These are phyloP conservation scores for Probaryconus sp. DNA, from an alignment of 1,140 invertebrate species.

Conservation along the genomic window DNA sequence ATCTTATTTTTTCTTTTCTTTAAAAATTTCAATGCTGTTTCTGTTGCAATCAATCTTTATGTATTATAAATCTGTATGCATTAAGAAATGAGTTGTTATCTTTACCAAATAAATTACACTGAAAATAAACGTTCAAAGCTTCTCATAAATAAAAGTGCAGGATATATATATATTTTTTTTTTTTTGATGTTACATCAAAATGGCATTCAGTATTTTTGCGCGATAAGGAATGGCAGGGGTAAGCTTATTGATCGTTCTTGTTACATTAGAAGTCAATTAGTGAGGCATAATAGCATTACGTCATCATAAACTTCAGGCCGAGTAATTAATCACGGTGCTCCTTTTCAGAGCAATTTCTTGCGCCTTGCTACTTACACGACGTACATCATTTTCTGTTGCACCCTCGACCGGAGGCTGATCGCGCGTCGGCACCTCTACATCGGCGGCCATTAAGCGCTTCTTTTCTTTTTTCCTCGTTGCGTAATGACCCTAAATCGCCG, in stretches of 20 bases:
- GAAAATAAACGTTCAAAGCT: too few relatives aligned
- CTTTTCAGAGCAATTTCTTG: slow-evolving; percentile 32
- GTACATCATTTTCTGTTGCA: slow-evolving; percentile 35
- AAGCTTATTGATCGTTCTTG: slow-evolving; percentile 26
- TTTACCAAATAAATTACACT: too few relatives aligned
- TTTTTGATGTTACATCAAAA: too few relatives aligned
- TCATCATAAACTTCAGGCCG: slow-evolving; percentile 37
- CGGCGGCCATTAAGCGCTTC: slow-evolving; percentile 37
- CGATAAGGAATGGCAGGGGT: too few relatives aligned
- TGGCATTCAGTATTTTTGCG: too few relatives aligned
- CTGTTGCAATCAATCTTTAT: too few relatives aligned
- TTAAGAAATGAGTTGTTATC: too few relatives aligned
- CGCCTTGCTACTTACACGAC: slow-evolving; percentile 20
- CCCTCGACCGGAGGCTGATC: slow-evolving; percentile 20
- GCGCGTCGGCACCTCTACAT: slow-evolving; percentile 19
- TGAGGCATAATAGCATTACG: slow-evolving; percentile 27
- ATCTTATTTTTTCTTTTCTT: too few relatives aligned
- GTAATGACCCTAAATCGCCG: slow-evolving; percentile 62
- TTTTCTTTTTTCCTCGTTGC: slow-evolving; percentile 32
- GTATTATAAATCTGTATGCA: too few relatives aligned
- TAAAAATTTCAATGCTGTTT: too few relatives aligned
- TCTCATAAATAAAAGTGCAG: too few relatives aligned
- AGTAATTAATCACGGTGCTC: slow-evolving; percentile 30
- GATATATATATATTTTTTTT: too few relatives aligned
- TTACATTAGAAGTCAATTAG: slow-evolving; percentile 52